A percentile compares a stretch with the other conserved stretches of the same genome.
These are phyloP conservation scores for Hylaea fasciaria DNA, from an alignment of 2,888 invertebrate species.

Conservation along the genomic window DNA sequence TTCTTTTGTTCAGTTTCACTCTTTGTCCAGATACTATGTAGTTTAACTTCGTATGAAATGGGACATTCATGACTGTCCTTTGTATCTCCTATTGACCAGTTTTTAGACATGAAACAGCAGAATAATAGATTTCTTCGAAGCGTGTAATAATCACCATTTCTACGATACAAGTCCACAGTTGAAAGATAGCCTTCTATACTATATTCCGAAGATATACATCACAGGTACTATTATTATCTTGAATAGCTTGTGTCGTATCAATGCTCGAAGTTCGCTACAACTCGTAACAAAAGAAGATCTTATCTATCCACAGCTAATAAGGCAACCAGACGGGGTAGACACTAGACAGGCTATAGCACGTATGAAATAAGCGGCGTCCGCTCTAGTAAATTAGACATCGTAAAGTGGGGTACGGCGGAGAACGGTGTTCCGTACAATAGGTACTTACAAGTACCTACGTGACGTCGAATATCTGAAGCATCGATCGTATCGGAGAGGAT, in stretches of 20 bases:
- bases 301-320: constrained; percentile 39
- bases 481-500: constrained; percentile 3
- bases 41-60: neutral
- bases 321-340: constrained; percentile 39
- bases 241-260: neutral
- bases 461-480: constrained; percentile 3
- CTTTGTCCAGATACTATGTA: neutral
- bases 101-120: no score
- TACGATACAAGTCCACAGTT: no score
- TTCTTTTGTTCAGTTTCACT: constrained; percentile 14
- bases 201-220: no score
- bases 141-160: no score
- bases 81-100: no score
- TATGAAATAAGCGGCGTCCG: constrained; percentile 40
- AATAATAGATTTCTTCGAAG: no score
- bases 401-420: constrained; percentile 17
- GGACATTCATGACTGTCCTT: neutral
- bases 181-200: no score
- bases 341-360: constrained; percentile 37
- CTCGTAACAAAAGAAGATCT: constrained; percentile 40
- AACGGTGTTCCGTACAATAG: constrained; percentile 7
- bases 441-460: neutral
- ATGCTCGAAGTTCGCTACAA: constrained; percentile 11
- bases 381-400: constrained; percentile 33
- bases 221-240: neutral